Evolutionary conservation across 2,113 vertebrate species (phyloP), one percentile per base, ranked within the genome.

Genomic region (Sisor rabdophorus): DNA sequence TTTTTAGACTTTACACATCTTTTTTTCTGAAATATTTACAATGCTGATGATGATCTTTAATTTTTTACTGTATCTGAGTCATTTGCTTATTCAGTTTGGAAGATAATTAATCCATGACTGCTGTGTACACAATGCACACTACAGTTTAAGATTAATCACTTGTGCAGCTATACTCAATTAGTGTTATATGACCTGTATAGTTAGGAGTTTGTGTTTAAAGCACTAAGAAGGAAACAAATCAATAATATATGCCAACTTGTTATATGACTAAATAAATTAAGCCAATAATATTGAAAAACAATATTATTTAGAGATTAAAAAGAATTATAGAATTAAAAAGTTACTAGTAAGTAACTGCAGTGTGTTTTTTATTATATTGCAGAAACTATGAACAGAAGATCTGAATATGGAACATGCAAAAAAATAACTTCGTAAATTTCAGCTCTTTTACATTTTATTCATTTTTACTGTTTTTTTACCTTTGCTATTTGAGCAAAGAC

Each of bases 31-130:
- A 58, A 36, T 53, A 30, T 65, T 59, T 75, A 26, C 84, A 60
- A 85, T 79, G 71, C 52, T 65, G 78, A 78, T 77, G 53, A 85
- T 78, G 70, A 58, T 78, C 44, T 15, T 58, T 55, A 50, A 32
- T 64, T 71, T 80, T 85, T 50, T 83, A 78, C n/a, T n/a, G n/a
- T 76, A 73, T 80, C 68, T 36, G 60, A 28, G 80, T 55, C 16
- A 16, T 28, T 20, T 69, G 75, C 71, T 48, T 67, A 71, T 58
- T 77, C 28, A 61, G 47, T 77, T 72, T 58, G 44, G 73, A 76
- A 36, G 19, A 64, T 68, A 75, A 84, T 83, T 80, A 86, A 75
- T 56, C 73, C 73, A 17, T 56, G 68, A 79, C 59, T 68, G 69
- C 71, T 78, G 64, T 65, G 61, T 84, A 78, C 78, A 82, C 52